Conservation (phyloP, 2,888 invertebrate species). For the Exocentrus adspersus region DNA sequence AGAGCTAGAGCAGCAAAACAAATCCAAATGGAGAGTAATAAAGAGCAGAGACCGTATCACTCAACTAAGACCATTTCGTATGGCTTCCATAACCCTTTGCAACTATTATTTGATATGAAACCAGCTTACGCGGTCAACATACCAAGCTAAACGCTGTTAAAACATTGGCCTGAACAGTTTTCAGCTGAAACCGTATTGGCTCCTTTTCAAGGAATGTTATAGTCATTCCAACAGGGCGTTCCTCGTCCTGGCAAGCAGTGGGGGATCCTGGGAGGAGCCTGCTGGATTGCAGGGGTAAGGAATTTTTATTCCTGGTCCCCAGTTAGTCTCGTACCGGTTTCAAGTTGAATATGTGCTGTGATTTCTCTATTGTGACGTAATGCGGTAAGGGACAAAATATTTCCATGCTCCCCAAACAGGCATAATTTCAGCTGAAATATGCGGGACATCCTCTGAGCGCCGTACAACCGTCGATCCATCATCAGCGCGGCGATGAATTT, state of each 20-base stretch:
- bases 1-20: slow-evolving; percentile 26
- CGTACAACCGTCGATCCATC: background rate
- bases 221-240: slow-evolving; percentile 51
- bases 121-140: slow-evolving; percentile 50
- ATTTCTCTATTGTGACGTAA: slow-evolving; percentile 40
- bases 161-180: slow-evolving; percentile 44
- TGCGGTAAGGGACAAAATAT: slow-evolving; percentile 18
- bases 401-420: background rate
- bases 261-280: slow-evolving; percentile 49
- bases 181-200: slow-evolving; percentile 46
- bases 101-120: slow-evolving; percentile 56
- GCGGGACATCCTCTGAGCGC: slow-evolving; percentile 30
- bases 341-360: slow-evolving; percentile 36
- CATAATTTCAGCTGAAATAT: slow-evolving; percentile 16
- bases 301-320: slow-evolving; percentile 52
- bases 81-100: slow-evolving; percentile 53
- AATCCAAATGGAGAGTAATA: slow-evolving; percentile 29
- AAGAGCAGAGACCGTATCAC: slow-evolving; percentile 35
- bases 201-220: slow-evolving; percentile 49
- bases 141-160: slow-evolving; percentile 41
- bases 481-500: slow-evolving; percentile 24
- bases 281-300: slow-evolving; percentile 50
- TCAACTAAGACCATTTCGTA: slow-evolving; percentile 45
- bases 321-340: slow-evolving; percentile 53
- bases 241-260: slow-evolving; percentile 33